Evolutionary conservation across 2,797 vertebrate genomes (phyloP), one percentile per base, ranked within the genome.

Genomic region (Ptychadena robeensis): DNA sequence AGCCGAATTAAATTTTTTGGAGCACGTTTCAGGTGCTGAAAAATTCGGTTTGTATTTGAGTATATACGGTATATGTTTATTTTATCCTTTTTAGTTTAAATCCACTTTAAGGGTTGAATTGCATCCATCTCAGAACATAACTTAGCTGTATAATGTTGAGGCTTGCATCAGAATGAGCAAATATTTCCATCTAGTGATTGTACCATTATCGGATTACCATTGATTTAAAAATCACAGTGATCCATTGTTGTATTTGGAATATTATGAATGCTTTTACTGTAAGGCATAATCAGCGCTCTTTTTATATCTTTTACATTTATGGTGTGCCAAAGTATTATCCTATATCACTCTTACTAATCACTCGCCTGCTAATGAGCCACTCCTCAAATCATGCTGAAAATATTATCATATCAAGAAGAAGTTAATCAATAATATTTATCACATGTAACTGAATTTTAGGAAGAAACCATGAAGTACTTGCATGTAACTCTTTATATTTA

Each of bases 181-280:
- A 8, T 18, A 53, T 18, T 53, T 6, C 8, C 22, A 44, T 22
- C 18, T 1, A 15, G 14, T 22, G 44, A 53, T 53, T 53, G 44
- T 3, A 8, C 44, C 18, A 6, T 22, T 53, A 53, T 53, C 18
- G 6, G 44, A n/a, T 53, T 53, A 53, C 44, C 22, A 31, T 37
- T 68, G 8, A 59, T 64, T 67, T n/a, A 80, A 70, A n/a, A 85
- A 5, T 2, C 14, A 18, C n/a, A 69, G 18, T 15, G 37, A 64
- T 63, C 38, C 34, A 14, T 61, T 74, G 28, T 63, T 38, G 10
- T 9, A 57, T 9, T 40, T 34, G 32, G 38, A 14, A 32, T 38
- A n/a, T 10, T 66, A n/a, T 32, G 74, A 75, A 75, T 75, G 73
- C 10, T 0, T 2, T 9, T 27, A 44, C 48, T 66, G 18, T 44